Percentiles rank a stretch among this genome's conserved stretches.
These are phyloP conservation scores for Chironomus tentans DNA, from an alignment of 2,888 invertebrate genomes.

Conservation along the genomic window DNA sequence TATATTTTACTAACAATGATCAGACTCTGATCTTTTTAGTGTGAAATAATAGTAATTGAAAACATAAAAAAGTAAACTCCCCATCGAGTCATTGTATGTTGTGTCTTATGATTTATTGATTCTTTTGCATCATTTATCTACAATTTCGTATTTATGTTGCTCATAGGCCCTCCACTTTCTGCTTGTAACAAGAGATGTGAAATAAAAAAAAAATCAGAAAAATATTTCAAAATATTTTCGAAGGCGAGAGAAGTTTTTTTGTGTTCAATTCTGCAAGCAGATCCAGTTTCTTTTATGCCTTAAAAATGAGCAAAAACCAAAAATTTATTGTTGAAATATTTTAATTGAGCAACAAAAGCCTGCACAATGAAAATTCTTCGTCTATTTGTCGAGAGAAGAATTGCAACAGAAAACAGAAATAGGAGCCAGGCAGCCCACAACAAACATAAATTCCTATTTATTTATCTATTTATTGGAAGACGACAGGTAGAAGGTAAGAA, in stretches of 20 bases:
- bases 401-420: background rate
- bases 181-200: background rate
- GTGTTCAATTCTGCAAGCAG: background rate
- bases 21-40: conserved; percentile 5
- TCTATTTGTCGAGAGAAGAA: background rate
- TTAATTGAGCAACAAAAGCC: conserved; percentile 25
- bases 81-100: conserved; percentile 26
- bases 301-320: background rate
- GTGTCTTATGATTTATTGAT: conserved; percentile 27
- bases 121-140: conserved; percentile 16
- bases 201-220: too few species aligned
- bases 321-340: background rate
- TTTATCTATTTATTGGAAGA: too few species aligned
- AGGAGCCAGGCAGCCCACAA: background rate
- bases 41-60: conserved; percentile 26
- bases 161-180: background rate
- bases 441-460: background rate
- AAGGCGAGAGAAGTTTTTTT: too few species aligned
- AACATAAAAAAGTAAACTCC: conserved; percentile 24
- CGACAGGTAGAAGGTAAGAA: conserved; percentile 19
- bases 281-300: conserved; percentile 11
- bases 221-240: too few species aligned
- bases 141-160: background rate
- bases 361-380: background rate
- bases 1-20: conserved; percentile 17